phyloP scores from a whole-genome alignment of 2,797 vertebrate genomes.

The Micrastur ruficollis region DNA sequence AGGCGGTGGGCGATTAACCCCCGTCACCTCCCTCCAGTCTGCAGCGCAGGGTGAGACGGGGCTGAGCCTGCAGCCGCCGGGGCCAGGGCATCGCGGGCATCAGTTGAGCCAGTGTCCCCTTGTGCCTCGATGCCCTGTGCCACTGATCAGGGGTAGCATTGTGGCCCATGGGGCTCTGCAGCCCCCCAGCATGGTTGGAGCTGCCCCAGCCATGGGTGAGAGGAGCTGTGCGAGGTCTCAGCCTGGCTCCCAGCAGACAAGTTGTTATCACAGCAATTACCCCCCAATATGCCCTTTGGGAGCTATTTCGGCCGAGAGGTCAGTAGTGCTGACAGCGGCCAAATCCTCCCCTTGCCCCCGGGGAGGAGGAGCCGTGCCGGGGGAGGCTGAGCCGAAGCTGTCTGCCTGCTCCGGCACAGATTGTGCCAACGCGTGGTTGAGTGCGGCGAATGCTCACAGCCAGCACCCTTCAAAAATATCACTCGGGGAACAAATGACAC shows the following conservation, averaged over 20 bases:
- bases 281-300: slow-evolving; percentile 21
- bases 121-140: not conserved
- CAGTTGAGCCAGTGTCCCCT: not conserved
- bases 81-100: not conserved
- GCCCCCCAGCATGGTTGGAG: not conserved
- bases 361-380: slow-evolving; percentile 41
- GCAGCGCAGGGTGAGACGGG: slow-evolving; percentile 32
- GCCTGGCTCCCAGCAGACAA: slow-evolving; percentile 1
- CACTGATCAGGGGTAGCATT: not conserved
- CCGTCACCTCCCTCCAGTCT: slow-evolving; percentile 64
- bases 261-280: slow-evolving; percentile 52
- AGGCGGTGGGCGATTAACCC: slow-evolving; percentile 78
- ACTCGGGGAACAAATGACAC: slow-evolving; percentile 47
- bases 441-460: slow-evolving; percentile 17
- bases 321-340: slow-evolving; percentile 24
- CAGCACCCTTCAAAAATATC: slow-evolving; percentile 58
- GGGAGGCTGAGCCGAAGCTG: slow-evolving; percentile 33
- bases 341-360: not conserved
- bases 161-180: not conserved
- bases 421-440: slow-evolving; percentile 57
- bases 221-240: not conserved
- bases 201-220: not conserved
- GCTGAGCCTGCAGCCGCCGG: not conserved
- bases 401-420: slow-evolving; percentile 49
- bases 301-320: slow-evolving; percentile 49